These are phyloP conservation scores for Dicerorhinus sumatrensis DNA, from an alignment of 2,113 vertebrate genomes.

Conservation along the genomic window DNA sequence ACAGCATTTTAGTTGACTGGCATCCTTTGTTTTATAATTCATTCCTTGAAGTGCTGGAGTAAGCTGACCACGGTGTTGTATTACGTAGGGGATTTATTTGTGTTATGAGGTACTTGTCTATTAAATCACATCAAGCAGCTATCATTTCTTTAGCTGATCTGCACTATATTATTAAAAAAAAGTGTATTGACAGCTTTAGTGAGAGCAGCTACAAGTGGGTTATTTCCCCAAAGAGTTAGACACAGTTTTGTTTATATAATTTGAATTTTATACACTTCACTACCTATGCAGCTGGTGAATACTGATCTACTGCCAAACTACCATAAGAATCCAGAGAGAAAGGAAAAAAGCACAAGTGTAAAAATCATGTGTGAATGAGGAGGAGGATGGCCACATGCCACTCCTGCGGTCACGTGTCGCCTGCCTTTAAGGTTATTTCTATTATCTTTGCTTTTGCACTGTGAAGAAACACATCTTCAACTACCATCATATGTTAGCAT, in stretches of 20 bases:
- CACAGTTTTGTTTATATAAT: slow-evolving; percentile 71
- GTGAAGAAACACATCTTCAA: not conserved
- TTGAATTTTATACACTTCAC: slow-evolving; percentile 75
- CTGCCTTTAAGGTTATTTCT: not conserved
- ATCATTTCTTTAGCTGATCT: slow-evolving; percentile 84
- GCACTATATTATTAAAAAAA: slow-evolving; percentile 79
- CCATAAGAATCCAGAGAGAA: slow-evolving; percentile 18
- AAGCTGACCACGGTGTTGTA: slow-evolving; percentile 80
- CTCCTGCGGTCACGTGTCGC: not conserved
- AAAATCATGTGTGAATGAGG: not conserved
- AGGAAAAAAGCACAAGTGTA: not conserved
- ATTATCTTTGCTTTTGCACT: not conserved
- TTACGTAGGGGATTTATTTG: slow-evolving; percentile 83
- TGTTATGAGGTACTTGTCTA: slow-evolving; percentile 81
- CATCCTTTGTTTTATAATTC: slow-evolving; percentile 80
- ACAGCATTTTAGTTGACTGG: slow-evolving; percentile 56
- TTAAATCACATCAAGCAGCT: slow-evolving; percentile 72
- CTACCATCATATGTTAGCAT: not conserved
- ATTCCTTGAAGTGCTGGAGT: slow-evolving; percentile 69
- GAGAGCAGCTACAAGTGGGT: slow-evolving; percentile 78
- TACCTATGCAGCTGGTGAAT: slow-evolving; percentile 66
- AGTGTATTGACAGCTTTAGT: slow-evolving; percentile 73
- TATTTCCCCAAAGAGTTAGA: slow-evolving; percentile 86
- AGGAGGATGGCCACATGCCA: not conserved
- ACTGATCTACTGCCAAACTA: slow-evolving; percentile 46